Conservation (phyloP, 2,113 vertebrate genomes). For the Chloropsis hardwickii region DNA sequence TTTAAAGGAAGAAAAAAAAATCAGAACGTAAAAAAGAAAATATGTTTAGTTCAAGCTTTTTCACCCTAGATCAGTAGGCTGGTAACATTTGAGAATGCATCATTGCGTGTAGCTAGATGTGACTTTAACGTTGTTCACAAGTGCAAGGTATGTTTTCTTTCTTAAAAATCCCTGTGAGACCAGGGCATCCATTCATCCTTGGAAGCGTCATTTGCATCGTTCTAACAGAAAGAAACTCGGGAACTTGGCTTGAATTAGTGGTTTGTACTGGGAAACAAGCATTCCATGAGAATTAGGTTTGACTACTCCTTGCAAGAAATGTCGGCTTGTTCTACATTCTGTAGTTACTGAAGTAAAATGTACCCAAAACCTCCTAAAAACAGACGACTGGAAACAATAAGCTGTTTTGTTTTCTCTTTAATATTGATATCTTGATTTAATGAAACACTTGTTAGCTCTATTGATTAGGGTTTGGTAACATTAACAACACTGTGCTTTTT, state of each 20-base stretch:
- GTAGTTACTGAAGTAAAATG: neutral
- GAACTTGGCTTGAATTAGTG: neutral
- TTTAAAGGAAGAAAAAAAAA: neutral
- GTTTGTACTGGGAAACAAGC: neutral
- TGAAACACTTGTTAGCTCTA: neutral
- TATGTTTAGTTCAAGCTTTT: conserved; percentile 46
- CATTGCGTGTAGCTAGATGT: neutral
- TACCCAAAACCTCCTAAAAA: neutral
- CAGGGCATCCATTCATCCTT: neutral
- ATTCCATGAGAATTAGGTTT: neutral
- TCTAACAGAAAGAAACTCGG: neutral
- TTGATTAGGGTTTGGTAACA: neutral
- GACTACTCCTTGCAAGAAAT: neutral
- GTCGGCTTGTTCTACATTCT: neutral
- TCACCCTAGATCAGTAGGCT: conserved; percentile 5
- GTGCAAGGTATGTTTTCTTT: neutral
- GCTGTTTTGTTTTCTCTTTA: neutral
- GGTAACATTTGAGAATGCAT: neutral
- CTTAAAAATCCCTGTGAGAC: neutral
- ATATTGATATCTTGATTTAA: neutral
- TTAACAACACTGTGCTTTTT: neutral
- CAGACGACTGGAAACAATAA: neutral
- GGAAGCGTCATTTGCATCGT: neutral
- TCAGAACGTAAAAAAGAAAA: conserved; percentile 18
- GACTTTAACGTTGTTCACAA: neutral